These are phyloP conservation scores for Callyntrura sp. DNA, from an alignment of 2,888 invertebrate species.

Conservation along the genomic window DNA sequence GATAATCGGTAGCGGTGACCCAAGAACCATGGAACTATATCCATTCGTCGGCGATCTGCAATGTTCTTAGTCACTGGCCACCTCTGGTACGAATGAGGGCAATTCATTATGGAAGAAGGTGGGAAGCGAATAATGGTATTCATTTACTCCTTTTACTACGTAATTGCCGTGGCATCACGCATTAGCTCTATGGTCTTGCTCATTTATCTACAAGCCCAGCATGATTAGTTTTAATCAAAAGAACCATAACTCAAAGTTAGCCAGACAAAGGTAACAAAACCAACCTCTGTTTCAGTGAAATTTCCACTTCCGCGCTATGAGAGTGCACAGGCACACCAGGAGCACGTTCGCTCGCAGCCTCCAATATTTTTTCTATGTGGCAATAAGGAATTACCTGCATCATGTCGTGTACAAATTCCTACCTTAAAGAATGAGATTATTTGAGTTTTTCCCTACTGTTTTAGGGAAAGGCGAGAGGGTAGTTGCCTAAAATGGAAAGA, in stretches of 20 bases:
- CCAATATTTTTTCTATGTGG: conserved; percentile 23
- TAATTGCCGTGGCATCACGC: conserved; percentile 66
- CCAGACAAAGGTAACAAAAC: conserved; percentile 26
- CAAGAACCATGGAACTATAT: too few relatives aligned
- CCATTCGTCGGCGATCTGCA: too few relatives aligned
- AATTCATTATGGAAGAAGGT: conserved; percentile 25
- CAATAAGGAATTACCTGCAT: conserved; percentile 15
- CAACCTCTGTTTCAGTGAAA: conserved; percentile 24
- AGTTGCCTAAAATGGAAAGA: conserved; percentile 69
- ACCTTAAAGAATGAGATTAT: conserved; percentile 52
- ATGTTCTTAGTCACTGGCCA: too few relatives aligned
- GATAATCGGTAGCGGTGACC: too few relatives aligned
- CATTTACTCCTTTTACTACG: conserved; percentile 65
- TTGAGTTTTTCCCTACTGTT: neutral
- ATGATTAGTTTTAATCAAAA: conserved; percentile 77
- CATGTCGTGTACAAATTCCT: conserved; percentile 23
- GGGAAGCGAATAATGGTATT: conserved; percentile 40
- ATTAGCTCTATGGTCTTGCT: conserved; percentile 58
- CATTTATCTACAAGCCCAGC: conserved; percentile 69
- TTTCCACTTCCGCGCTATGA: neutral
- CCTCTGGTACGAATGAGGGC: conserved; percentile 42
- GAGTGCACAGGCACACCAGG: neutral
- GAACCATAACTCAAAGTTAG: conserved; percentile 71
- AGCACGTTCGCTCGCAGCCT: conserved; percentile 9
- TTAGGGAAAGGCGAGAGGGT: neutral